Percentiles rank a stretch among this genome's conserved stretches.
Evolutionary conservation across 1,140 invertebrate genomes (phyloP).

Genomic region (Drosophila santomea): DNA sequence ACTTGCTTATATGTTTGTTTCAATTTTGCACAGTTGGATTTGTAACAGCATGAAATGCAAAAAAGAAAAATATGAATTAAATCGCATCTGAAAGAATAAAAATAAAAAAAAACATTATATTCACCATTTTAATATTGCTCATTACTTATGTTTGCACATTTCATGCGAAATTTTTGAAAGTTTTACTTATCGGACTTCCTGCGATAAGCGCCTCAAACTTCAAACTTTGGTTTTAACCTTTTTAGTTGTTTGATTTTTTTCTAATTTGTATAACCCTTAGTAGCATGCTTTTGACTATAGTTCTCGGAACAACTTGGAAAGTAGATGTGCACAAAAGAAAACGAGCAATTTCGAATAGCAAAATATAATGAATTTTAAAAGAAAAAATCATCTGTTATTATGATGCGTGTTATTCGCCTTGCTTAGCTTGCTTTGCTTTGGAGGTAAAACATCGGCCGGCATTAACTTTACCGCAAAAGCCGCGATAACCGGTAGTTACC

Average conservation of each 20-base stretch:
- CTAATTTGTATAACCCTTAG: too few species aligned
- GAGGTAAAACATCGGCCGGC: slow-evolving; percentile 4
- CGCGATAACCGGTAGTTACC: slow-evolving; percentile 58
- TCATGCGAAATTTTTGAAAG: neutral
- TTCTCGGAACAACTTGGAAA: slow-evolving; percentile 5
- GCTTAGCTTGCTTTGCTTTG: neutral
- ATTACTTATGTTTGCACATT: too few species aligned
- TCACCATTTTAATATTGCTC: neutral
- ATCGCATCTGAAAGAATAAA: too few species aligned
- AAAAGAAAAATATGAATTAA: too few species aligned
- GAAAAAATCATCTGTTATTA: slow-evolving; percentile 20
- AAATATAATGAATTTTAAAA: slow-evolving; percentile 2
- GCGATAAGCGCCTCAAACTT: neutral
- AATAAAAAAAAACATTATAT: too few species aligned
- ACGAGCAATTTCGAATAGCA: slow-evolving; percentile 1
- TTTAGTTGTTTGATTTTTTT: too few species aligned
- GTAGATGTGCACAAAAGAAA: neutral
- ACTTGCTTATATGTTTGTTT: too few species aligned
- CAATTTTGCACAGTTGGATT: too few species aligned
- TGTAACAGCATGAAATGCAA: too few species aligned
- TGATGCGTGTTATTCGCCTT: neutral
- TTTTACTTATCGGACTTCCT: neutral
- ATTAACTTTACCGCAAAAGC: slow-evolving; percentile 32
- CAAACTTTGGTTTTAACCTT: neutral
- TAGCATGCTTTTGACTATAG: neutral